Conservation (phyloP, 2,797 vertebrate species). For the Caiman crocodilus region DNA sequence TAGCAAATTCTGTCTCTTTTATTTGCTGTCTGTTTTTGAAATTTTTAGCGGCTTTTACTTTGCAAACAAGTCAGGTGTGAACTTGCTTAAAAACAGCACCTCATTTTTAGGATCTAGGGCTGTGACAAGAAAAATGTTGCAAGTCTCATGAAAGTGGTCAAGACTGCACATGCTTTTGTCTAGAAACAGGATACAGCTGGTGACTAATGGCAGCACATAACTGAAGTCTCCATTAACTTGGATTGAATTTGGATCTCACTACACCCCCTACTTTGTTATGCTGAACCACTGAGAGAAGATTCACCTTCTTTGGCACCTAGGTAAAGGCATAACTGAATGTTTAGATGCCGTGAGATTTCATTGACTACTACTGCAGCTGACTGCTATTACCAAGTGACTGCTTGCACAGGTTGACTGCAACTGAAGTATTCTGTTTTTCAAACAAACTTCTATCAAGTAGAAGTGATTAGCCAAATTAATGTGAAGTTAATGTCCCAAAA, state of each 20-base stretch:
- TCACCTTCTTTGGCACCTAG: fast-evolving
- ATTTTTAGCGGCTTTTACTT: neutral
- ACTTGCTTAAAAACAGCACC: neutral
- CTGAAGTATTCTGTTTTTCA: conserved; percentile 62
- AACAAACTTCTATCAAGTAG: conserved; percentile 74
- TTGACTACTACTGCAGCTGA: neutral
- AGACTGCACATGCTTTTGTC: conserved; percentile 6
- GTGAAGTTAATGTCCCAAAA: conserved; percentile 76
- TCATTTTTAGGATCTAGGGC: neutral
- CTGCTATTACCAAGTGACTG: neutral
- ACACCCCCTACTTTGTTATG: neutral
- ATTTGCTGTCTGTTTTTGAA: neutral
- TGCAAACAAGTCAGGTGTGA: neutral
- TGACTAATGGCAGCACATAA: neutral
- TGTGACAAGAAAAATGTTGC: conserved; percentile 3
- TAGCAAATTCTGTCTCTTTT: neutral
- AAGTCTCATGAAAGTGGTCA: conserved; percentile 17
- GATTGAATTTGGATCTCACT: neutral
- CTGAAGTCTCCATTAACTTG: conserved; percentile 31
- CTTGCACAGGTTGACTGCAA: conserved; percentile 40
- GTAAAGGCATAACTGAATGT: neutral
- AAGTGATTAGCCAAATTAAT: conserved; percentile 78
- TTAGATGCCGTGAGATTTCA: conserved; percentile 22
- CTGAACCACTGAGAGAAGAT: neutral
- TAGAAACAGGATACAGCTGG: neutral